Conservation (phyloP, 2,113 vertebrate species). For the Takifugu bimaculatus region DNA sequence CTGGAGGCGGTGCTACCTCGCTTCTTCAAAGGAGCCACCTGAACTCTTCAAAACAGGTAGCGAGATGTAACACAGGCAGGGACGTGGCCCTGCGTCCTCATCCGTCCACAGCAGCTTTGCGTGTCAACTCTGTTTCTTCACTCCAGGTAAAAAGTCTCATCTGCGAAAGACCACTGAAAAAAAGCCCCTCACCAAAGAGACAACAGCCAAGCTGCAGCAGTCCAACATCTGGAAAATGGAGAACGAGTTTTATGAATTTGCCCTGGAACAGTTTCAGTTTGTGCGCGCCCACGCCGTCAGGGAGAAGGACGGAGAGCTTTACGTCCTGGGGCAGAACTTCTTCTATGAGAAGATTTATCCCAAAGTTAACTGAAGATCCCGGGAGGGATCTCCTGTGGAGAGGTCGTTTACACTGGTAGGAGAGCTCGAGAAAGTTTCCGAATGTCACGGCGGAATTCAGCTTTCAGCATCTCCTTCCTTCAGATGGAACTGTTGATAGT, state of each 20-base stretch:
- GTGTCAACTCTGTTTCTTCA: neutral
- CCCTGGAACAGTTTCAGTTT: constrained; percentile 96
- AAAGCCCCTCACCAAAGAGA: constrained; percentile 93
- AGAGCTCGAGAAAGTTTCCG: neutral
- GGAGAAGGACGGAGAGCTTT: constrained; percentile 94
- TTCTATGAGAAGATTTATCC: constrained; percentile 99
- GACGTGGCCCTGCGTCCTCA: neutral
- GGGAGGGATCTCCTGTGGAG: neutral
- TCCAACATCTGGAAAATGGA: constrained; percentile 98
- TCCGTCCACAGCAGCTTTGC: neutral
- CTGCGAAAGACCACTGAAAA: constrained; percentile 97
- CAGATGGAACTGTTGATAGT: neutral
- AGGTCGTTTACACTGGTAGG: constrained; percentile 32
- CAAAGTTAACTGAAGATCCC: constrained; percentile 81
- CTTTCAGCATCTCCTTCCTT: neutral
- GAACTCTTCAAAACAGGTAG: constrained; percentile 93
- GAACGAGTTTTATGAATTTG: constrained; percentile 99
- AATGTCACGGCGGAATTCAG: neutral
- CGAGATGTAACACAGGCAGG: neutral
- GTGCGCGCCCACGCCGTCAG: constrained; percentile 89
- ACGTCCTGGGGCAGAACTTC: constrained; percentile 90
- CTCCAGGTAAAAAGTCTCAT: constrained; percentile 95
- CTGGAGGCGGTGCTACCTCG: constrained; percentile 91
- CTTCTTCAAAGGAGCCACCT: constrained; percentile 94
- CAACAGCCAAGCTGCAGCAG: constrained; percentile 90